Evolutionary conservation across 2,888 invertebrate species (phyloP), one percentile per base, ranked within the genome.

Genomic region (Anthophora plumipes): DNA sequence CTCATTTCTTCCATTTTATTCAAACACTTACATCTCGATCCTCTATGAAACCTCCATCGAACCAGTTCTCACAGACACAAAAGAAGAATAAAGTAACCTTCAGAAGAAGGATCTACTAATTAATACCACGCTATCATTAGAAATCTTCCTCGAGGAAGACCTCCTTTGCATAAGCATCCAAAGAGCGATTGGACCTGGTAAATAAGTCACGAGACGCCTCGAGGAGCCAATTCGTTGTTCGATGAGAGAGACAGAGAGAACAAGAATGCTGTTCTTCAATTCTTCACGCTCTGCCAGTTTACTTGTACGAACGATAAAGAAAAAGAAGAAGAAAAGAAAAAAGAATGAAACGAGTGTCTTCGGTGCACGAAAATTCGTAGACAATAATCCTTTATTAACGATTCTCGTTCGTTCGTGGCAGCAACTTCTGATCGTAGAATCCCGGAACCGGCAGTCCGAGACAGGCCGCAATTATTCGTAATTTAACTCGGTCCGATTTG

Each of bases 371-470:
- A 72, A 60, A 61, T 60, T 48, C 69, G 39, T n/a, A n/a, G 20
- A 77, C 71, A 69, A 80, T 72, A 69, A 76, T 82, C 71, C 76
- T 77, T 72, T 76, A 77, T 82, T 69, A 80, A 72, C 64, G 76
- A 72, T 64, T 7, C 46, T 14, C 25, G 48, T 39, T 39, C 46
- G 31, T 46, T 11, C 54, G 59, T 60, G 20, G 70, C 43, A 50
- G 71, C 67, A 75, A 76, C 67, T 70, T 64, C 57, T 71, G 46
- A 85, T 74, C 74, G 25, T 41, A 7, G 77, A 50, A 57, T n/a
- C 39, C n/a, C 31, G 63, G 52, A 12, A 43, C 14, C 61, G 6
- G 39, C 50, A 52, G 17, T 55, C 8, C 39, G 59, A n/a, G 73
- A 55, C 50, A 22, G 57, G 22, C 63, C 54, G 41, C 57, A 73